phyloP scores from a whole-genome alignment of 2,888 invertebrate genomes.

The Formica aserva region DNA sequence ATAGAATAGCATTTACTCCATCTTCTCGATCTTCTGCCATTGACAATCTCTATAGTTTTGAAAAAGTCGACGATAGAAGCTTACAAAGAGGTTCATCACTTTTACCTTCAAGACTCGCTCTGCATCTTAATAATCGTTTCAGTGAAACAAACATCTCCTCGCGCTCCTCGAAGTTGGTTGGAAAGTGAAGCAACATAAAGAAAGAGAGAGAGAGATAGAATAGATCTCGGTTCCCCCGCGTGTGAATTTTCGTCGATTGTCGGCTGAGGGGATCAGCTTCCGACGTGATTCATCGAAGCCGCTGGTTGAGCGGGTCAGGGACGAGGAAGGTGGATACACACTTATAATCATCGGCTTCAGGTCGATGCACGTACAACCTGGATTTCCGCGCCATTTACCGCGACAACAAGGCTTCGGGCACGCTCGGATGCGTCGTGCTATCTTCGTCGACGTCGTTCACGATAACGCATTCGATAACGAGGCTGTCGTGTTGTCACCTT shows the following conservation, averaged over 20 bases:
- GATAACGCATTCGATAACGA: constrained; percentile 63
- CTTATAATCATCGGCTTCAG: constrained; percentile 63
- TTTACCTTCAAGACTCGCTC: neutral
- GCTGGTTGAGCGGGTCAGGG: constrained; percentile 75
- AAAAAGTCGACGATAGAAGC: neutral
- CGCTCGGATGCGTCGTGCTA: constrained; percentile 41
- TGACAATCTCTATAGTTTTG: neutral
- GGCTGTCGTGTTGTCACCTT: constrained; percentile 28
- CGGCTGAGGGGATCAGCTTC: constrained; percentile 59
- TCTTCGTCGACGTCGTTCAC: constrained; percentile 29
- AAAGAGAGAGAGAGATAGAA: neutral
- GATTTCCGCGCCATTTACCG: constrained; percentile 73
- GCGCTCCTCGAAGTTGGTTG: constrained; percentile 8
- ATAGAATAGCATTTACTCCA: no score
- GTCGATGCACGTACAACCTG: constrained; percentile 69
- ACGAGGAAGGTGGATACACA: constrained; percentile 53
- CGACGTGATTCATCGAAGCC: constrained; percentile 75
- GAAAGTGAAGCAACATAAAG: neutral
- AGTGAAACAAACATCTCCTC: neutral
- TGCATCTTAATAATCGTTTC: constrained; percentile 4
- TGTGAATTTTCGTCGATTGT: constrained; percentile 69
- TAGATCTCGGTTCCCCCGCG: constrained; percentile 8
- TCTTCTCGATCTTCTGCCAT: neutral
- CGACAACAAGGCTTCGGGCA: constrained; percentile 53
- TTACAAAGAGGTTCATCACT: no score